A percentile compares a stretch with the other conserved stretches of the same genome.
These are phyloP conservation scores for Sebastes nivosus DNA, from an alignment of 2,797 vertebrate species.

Conservation along the genomic window DNA sequence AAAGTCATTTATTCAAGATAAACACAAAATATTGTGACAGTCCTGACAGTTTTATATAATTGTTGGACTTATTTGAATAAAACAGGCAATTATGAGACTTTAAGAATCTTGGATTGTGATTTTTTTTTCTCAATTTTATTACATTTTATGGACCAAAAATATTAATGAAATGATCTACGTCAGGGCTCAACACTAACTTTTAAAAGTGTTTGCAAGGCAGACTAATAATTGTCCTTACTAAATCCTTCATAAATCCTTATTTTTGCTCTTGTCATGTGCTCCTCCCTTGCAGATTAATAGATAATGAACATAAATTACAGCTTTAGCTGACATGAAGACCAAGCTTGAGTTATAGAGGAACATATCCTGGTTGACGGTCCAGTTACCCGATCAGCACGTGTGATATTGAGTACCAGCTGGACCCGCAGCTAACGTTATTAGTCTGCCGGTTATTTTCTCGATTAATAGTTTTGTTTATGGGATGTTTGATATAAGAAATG, in stretches of 20 bases:
- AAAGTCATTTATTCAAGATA: background rate
- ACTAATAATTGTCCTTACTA: background rate
- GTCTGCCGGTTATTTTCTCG: too few relatives aligned
- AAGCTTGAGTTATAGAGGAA: background rate
- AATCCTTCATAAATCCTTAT: background rate
- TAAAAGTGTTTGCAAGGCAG: too few relatives aligned
- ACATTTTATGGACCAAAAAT: background rate
- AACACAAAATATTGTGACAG: background rate
- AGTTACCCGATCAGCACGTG: background rate
- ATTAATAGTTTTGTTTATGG: background rate
- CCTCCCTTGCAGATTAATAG: background rate
- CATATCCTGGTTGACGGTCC: background rate
- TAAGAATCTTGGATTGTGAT: background rate
- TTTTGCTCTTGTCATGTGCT: background rate
- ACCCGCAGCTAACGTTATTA: too few relatives aligned
- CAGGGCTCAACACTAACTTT: too few relatives aligned
- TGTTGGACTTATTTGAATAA: background rate
- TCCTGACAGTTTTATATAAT: background rate
- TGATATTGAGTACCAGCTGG: too few relatives aligned
- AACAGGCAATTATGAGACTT: accelerated
- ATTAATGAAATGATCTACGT: too few relatives aligned
- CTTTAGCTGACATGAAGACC: background rate
- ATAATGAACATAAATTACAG: background rate
- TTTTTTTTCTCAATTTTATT: background rate
- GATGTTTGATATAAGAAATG: background rate